These are phyloP conservation scores for Heteromyza rotundicornis DNA, from an alignment of 2,888 invertebrate species.

Conservation along the genomic window DNA sequence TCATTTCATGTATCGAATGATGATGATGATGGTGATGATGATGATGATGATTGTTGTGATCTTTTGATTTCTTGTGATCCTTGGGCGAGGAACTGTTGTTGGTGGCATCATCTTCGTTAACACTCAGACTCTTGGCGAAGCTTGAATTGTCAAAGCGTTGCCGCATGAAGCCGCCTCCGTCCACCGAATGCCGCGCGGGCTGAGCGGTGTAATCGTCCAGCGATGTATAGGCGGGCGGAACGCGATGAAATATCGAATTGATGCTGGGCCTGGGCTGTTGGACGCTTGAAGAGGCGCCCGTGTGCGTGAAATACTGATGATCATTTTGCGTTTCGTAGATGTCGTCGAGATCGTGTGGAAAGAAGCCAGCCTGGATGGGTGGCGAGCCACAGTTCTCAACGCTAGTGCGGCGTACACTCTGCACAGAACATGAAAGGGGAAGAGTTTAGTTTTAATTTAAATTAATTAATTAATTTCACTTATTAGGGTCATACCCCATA, in stretches of 20 bases:
- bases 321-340: conserved; percentile 60
- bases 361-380: conserved; percentile 50
- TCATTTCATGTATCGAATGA: conserved; percentile 78
- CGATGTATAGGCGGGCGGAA: conserved; percentile 51
- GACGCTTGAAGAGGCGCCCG: conserved; percentile 49
- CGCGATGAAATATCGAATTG: conserved; percentile 60
- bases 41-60: conserved; percentile 62
- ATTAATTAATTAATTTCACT: too few species aligned
- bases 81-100: conserved; percentile 36
- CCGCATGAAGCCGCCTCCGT: conserved; percentile 33
- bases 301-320: conserved; percentile 63
- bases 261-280: conserved; percentile 56
- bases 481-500: conserved; percentile 50
- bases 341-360: conserved; percentile 63
- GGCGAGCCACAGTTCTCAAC: conserved; percentile 53
- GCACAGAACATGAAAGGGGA: conserved; percentile 25
- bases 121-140: conserved; percentile 57
- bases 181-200: conserved; percentile 37
- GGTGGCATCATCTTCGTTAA: conserved; percentile 42
- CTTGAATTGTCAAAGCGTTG: conserved; percentile 59
- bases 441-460: too few species aligned
- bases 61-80: conserved; percentile 38
- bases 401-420: conserved; percentile 55
- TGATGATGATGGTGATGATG: conserved; percentile 67
- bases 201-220: conserved; percentile 54